A percentile compares a stretch with the other conserved stretches of the same genome.
Conservation (phyloP, 2,113 vertebrate genomes). For the Mastomys coucha region DNA sequence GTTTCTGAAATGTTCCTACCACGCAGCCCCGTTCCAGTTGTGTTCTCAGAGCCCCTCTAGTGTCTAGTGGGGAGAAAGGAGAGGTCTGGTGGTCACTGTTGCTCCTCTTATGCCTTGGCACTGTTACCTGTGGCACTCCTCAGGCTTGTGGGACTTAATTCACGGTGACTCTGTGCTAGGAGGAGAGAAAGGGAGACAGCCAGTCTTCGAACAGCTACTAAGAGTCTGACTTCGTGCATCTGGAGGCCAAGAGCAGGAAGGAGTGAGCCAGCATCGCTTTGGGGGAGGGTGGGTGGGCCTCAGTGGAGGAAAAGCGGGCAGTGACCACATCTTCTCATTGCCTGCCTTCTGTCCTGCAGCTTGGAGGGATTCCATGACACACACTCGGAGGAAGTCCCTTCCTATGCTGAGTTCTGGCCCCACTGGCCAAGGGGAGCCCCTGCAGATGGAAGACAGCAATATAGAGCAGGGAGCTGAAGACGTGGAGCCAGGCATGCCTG, state of each 20-base stretch:
- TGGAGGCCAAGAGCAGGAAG: not conserved
- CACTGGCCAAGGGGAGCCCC: constrained; percentile 82
- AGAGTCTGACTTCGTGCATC: not conserved
- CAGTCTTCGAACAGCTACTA: not conserved
- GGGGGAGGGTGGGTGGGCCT: not conserved
- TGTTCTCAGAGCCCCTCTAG: not conserved
- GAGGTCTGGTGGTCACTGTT: not conserved
- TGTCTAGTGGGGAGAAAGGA: not conserved
- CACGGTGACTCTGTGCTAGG: not conserved
- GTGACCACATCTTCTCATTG: constrained; percentile 26
- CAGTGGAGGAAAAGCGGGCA: not conserved
- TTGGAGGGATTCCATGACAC: constrained; percentile 88
- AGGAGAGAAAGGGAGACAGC: not conserved
- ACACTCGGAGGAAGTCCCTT: constrained; percentile 89
- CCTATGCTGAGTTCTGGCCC: constrained; percentile 86
- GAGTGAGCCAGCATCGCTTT: not conserved
- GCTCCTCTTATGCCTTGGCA: not conserved
- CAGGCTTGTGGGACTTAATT: not conserved
- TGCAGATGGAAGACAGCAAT: constrained; percentile 81
- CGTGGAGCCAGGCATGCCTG: constrained; percentile 76
- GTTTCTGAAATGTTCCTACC: not conserved
- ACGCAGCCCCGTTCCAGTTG: not conserved
- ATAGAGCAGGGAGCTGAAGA: constrained; percentile 84
- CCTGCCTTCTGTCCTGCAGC: constrained; percentile 75
- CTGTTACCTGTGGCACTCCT: not conserved